Evolutionary conservation across 2,797 vertebrate species (phyloP).

Genomic region (Cyclura pinguis): DNA sequence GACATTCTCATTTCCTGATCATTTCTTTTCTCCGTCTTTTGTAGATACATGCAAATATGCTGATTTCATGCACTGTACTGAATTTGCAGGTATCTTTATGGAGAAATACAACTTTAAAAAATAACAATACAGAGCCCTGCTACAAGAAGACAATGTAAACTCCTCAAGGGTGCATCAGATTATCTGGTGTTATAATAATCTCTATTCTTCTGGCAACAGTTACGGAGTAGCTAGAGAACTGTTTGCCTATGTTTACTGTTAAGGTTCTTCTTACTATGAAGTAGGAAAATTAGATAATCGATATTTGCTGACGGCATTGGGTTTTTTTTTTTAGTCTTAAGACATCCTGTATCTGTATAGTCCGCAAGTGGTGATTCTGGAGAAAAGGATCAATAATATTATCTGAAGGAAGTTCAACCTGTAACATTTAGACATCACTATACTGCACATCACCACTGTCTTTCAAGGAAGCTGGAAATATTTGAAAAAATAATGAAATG

Average conservation of each 20-base stretch:
- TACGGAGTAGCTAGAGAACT: neutral
- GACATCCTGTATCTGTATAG: neutral
- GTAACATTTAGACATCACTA: neutral
- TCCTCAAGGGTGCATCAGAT: conserved; percentile 11
- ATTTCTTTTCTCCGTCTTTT: neutral
- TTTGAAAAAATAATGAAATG: neutral
- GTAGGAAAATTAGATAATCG: neutral
- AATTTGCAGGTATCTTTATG: neutral
- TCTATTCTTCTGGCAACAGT: neutral
- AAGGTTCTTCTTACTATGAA: conserved; percentile 13
- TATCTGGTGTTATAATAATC: neutral
- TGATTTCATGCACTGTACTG: neutral
- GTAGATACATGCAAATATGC: neutral
- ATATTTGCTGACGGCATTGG: neutral
- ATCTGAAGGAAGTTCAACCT: neutral
- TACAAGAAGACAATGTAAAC: neutral
- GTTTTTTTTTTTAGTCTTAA: neutral
- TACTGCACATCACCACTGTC: too few species aligned
- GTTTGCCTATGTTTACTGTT: neutral
- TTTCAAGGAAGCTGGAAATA: neutral
- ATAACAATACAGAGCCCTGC: neutral
- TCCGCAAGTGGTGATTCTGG: neutral
- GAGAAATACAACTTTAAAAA: neutral
- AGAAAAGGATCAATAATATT: neutral
- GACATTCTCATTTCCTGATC: neutral